Evolutionary conservation across 2,797 vertebrate species (phyloP).

Genomic region (Tinamus major): DNA sequence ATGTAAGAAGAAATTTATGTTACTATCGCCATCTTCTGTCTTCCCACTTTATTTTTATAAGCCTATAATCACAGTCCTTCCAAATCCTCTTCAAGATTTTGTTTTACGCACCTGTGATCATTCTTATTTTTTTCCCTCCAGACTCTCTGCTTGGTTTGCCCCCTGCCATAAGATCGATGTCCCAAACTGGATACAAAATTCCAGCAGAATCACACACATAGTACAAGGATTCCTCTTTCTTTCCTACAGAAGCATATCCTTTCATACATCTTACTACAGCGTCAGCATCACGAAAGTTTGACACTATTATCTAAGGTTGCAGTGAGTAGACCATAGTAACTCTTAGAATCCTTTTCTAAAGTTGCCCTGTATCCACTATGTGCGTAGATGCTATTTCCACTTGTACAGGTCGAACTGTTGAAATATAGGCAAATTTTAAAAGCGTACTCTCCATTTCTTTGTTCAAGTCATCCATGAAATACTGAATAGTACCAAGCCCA

Average conservation of each 20-base stretch:
- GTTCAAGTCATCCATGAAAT: neutral
- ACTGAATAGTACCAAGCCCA: neutral
- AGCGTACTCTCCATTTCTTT: neutral
- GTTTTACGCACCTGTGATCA: neutral
- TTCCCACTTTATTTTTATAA: neutral
- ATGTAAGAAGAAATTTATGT: neutral
- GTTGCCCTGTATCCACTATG: rapidly evolving
- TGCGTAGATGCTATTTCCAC: neutral
- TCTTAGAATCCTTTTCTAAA: neutral
- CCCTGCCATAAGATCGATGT: neutral
- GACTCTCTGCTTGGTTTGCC: neutral
- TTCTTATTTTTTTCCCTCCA: neutral
- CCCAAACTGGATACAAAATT: neutral
- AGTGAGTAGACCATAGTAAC: neutral
- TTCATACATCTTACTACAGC: neutral
- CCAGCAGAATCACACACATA: neutral
- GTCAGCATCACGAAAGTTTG: neutral
- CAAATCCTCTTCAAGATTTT: neutral
- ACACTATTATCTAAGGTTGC: neutral
- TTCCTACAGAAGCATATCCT: neutral
- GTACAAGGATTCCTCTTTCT: neutral
- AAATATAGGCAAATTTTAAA: neutral
- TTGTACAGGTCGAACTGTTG: neutral
- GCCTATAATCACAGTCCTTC: neutral
- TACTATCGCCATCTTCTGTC: neutral